A percentile compares a stretch with the other conserved stretches of the same genome.
These are phyloP conservation scores for Eulemur rufifrons DNA, from an alignment of 2,113 vertebrate genomes.

Conservation along the genomic window DNA sequence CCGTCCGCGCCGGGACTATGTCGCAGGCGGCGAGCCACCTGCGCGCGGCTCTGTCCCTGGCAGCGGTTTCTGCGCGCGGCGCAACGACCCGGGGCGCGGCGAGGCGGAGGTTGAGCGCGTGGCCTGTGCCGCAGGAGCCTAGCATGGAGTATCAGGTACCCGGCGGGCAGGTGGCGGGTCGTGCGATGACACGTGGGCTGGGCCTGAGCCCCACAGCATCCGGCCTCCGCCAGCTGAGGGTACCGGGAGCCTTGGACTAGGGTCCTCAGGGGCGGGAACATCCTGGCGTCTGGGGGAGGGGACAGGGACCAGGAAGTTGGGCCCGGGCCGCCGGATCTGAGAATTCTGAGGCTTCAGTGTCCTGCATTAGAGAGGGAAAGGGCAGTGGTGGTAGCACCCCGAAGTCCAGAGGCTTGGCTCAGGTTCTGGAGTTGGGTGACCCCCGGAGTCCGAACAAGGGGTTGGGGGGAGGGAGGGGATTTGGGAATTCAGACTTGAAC, in stretches of 20 bases:
- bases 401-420: background rate
- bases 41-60: conserved; percentile 49
- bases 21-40: conserved; percentile 19
- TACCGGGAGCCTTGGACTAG: background rate
- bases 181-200: conserved; percentile 32
- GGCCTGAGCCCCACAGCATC: background rate
- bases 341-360: background rate
- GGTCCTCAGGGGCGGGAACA: background rate
- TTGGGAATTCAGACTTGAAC: background rate
- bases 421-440: background rate
- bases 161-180: background rate
- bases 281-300: background rate
- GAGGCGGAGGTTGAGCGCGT: conserved; percentile 81
- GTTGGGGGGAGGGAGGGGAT: no score
- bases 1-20: background rate
- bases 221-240: background rate
- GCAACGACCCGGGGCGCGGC: background rate
- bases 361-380: background rate
- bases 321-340: background rate
- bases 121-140: conserved; percentile 83
- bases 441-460: background rate
- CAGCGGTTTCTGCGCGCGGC: background rate
- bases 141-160: conserved; percentile 94
- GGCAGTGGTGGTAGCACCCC: background rate
- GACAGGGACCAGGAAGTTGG: background rate